Evolutionary conservation across 2,888 invertebrate species (phyloP), one percentile per base, ranked within the genome.

Genomic region (Agriopis leucophaearia): DNA sequence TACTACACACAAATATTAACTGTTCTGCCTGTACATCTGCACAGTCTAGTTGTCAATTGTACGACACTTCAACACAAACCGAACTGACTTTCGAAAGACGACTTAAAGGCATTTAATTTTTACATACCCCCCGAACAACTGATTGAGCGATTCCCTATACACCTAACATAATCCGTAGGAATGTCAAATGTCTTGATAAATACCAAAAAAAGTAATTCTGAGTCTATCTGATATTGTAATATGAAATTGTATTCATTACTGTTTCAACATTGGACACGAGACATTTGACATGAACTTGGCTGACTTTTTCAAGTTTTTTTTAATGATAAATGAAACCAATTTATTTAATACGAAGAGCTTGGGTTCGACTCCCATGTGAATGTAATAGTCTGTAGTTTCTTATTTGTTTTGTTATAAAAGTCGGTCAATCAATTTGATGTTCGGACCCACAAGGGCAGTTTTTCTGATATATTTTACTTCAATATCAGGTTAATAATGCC

Each of bases 401-500:
- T 44, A 44, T 44, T 47, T 51, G 7, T 74, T 69, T 54, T 65
- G 48, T 66, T 16, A 54, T 64, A 70, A 82, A 85, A 85, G 82
- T 85, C 84, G 84, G 85, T 74, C 85, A 86, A 83, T 35, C 13
- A 16, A 57, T 60, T 79, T 67, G 57, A 64, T 51, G 72, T 44
- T 68, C 75, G 65, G 65, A 54, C 61, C 61, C 45, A 66, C 69
- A 64, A 74, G 76, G 64, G 73, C 71, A 71, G 73, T 88, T 81
- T 76, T 79, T 87, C 82, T 91, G 82, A 91, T 79, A 80, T 83
- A 76, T 77, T 87, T 91, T 87, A 85, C 84, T 90, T 86, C 83
- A 82, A 80, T 87, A 94, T 89, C 96, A 98, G 99, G 99, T 99
- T 92, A 99, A 99, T 96, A 99, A 99, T 95, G 99, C 99, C 82